Conservation (phyloP, 2,113 vertebrate genomes). For the Atractosteus spatula region DNA sequence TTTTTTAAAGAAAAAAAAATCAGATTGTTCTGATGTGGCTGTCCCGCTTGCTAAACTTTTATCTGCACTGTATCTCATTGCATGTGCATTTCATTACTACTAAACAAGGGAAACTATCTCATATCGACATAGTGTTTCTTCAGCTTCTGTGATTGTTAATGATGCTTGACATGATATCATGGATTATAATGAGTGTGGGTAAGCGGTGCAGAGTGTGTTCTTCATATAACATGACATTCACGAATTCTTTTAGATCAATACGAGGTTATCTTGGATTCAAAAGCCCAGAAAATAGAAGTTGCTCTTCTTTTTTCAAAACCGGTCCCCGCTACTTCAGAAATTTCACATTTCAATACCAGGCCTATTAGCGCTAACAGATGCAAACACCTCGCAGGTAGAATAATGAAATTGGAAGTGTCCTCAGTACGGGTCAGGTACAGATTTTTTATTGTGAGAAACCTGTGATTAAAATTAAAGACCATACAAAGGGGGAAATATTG, state of each 20-base stretch:
- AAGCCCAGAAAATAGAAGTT: too few species aligned
- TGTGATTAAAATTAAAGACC: too few species aligned
- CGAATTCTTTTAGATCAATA: constrained; percentile 8
- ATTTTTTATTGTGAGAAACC: too few species aligned
- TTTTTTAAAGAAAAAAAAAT: neutral
- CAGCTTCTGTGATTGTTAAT: constrained; percentile 5
- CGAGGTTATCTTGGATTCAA: neutral
- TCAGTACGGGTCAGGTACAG: constrained; percentile 1
- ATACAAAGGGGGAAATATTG: too few species aligned
- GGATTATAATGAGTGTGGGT: constrained; percentile 11
- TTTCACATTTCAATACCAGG: neutral
- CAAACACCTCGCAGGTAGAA: constrained; percentile 1
- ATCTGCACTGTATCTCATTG: neutral
- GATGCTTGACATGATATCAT: constrained; percentile 17
- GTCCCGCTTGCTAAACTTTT: neutral
- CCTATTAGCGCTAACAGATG: neutral
- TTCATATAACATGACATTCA: constrained; percentile 11
- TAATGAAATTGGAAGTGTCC: constrained; percentile 7
- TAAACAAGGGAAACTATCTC: neutral
- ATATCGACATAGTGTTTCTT: neutral
- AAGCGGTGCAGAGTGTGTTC: neutral
- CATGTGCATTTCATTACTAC: neutral
- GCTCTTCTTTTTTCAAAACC: neutral
- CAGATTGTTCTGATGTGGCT: constrained; percentile 1
- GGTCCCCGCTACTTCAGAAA: neutral